These are phyloP conservation scores for Tupiocoris notatus DNA, from an alignment of 2,888 invertebrate species.

Conservation along the genomic window DNA sequence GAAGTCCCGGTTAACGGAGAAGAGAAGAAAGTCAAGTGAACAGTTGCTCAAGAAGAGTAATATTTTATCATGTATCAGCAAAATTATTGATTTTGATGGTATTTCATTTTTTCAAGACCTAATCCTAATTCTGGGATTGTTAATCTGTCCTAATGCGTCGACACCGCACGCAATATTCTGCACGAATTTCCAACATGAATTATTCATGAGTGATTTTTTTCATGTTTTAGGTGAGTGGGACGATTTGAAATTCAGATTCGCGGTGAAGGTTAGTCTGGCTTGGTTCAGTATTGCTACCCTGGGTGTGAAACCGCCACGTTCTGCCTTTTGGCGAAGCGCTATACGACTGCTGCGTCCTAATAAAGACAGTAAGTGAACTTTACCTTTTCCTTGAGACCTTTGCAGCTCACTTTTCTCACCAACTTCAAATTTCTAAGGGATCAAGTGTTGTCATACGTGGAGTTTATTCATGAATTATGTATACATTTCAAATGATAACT, in stretches of 20 bases:
- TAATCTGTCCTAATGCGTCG: slow-evolving; percentile 10
- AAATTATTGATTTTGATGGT: no score
- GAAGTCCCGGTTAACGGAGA: no score
- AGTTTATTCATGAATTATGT: no score
- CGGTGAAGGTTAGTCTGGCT: background rate
- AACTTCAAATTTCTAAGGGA: background rate
- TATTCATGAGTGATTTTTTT: slow-evolving; percentile 17
- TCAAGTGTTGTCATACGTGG: no score
- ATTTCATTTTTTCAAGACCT: no score
- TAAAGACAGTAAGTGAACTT: background rate
- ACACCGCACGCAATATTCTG: slow-evolving; percentile 10
- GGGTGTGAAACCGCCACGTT: background rate
- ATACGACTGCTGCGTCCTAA: background rate
- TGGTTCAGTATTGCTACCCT: background rate
- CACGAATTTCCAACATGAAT: slow-evolving; percentile 10
- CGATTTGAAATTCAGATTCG: slow-evolving; percentile 23
- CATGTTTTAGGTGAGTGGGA: slow-evolving; percentile 27
- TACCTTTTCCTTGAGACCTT: background rate
- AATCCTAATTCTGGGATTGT: background rate
- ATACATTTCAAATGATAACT: no score
- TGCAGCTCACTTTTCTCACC: background rate
- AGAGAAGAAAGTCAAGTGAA: no score
- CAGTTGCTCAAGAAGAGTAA: no score
- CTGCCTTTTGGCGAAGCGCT: background rate
- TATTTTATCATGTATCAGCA: no score